These are phyloP conservation scores for Selenia dentaria DNA, from an alignment of 2,888 invertebrate genomes.

Conservation along the genomic window DNA sequence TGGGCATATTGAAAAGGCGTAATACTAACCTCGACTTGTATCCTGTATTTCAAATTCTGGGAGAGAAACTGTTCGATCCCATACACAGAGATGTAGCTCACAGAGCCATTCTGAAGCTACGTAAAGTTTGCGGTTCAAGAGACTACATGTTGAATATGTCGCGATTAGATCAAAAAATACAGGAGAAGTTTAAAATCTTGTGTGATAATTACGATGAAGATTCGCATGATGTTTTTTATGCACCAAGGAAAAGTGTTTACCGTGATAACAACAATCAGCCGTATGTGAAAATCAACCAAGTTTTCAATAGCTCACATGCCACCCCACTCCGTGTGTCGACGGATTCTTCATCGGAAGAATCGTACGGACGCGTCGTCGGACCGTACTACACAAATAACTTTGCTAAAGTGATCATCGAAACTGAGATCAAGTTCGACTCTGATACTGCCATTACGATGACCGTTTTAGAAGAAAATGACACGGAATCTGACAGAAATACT, in stretches of 20 bases:
- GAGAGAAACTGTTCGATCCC: constrained; percentile 80
- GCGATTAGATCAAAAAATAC: constrained; percentile 69
- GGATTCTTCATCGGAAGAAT: constrained; percentile 86
- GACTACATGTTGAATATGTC: constrained; percentile 86
- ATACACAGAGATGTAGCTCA: constrained; percentile 88
- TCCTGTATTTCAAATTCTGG: constrained; percentile 80
- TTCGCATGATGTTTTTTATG: constrained; percentile 75
- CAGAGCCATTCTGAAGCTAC: constrained; percentile 88
- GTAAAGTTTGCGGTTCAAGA: constrained; percentile 87
- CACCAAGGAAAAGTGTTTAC: constrained; percentile 61
- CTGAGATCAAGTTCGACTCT: constrained; percentile 92
- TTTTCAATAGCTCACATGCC: constrained; percentile 55
- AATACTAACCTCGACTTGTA: constrained; percentile 76
- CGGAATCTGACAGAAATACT: constrained; percentile 72
- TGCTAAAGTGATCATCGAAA: constrained; percentile 91
- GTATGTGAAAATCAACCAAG: constrained; percentile 65
- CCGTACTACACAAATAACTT: constrained; percentile 72
- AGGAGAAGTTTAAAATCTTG: constrained; percentile 76
- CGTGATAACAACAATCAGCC: constrained; percentile 56
- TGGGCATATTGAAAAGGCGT: constrained; percentile 81
- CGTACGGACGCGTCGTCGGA: constrained; percentile 57
- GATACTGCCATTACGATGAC: constrained; percentile 94
- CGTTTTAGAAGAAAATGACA: constrained; percentile 89
- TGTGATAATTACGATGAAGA: constrained; percentile 77
- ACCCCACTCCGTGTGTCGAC: constrained; percentile 64